Evolutionary conservation across 1,140 invertebrate genomes (phyloP).

Genomic region (Drosophila rufa): DNA sequence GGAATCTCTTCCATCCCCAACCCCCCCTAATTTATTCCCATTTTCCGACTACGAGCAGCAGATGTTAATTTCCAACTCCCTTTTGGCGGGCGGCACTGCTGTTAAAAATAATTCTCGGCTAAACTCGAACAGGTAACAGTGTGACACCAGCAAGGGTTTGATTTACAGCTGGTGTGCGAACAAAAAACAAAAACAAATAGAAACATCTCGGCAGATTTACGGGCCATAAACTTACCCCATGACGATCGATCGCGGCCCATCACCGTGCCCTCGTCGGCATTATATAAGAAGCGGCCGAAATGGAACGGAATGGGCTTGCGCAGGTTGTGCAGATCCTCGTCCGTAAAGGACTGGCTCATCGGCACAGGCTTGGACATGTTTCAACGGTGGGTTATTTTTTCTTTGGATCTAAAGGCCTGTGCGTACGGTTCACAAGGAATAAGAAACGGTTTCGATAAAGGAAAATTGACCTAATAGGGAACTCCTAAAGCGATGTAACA

Average conservation of each 20-base stretch:
- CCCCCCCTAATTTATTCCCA: constrained; percentile 9
- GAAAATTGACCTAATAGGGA: too few relatives aligned
- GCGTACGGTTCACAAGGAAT: not conserved
- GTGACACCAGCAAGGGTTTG: constrained; percentile 4
- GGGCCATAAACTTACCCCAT: constrained; percentile 88
- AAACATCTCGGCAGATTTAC: too few relatives aligned
- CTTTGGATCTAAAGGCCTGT: constrained; percentile 31
- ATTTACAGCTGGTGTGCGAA: constrained; percentile 15
- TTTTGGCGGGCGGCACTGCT: constrained; percentile 20
- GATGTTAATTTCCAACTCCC: constrained; percentile 22
- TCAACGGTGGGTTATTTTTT: constrained; percentile 46
- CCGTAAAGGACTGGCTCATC: constrained; percentile 64
- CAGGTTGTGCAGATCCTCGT: constrained; percentile 63
- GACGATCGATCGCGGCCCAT: constrained; percentile 90
- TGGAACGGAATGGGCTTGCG: constrained; percentile 70
- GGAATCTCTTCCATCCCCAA: not conserved
- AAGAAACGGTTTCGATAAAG: not conserved
- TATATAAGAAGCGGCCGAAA: constrained; percentile 88
- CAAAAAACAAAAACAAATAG: not conserved
- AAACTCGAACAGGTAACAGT: constrained; percentile 13
- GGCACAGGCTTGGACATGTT: constrained; percentile 77
- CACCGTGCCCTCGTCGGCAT: constrained; percentile 89
- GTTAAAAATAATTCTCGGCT: constrained; percentile 11
- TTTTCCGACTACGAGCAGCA: constrained; percentile 7
- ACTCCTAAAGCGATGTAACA: not conserved